phyloP scores from a whole-genome alignment of 2,113 vertebrate species.

The Murina feae region DNA sequence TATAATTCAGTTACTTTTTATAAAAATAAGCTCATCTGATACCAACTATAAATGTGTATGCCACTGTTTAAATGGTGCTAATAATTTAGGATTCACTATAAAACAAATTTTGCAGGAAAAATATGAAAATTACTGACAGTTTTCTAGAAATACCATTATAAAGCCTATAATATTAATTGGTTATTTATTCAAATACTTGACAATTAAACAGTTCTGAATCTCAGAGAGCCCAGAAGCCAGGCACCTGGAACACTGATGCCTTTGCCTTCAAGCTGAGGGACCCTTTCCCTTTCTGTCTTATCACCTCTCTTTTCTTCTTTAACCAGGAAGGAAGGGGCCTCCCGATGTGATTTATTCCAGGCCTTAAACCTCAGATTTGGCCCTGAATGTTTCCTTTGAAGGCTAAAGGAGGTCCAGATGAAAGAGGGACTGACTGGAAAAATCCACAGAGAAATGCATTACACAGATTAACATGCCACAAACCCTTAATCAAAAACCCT shows the following conservation, averaged over 20 bases:
- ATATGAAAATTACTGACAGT: background rate
- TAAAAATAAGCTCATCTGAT: slow-evolving; percentile 9
- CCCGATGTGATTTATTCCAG: slow-evolving; percentile 64
- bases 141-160: slow-evolving; percentile 16
- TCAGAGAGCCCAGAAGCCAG: background rate
- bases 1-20: background rate
- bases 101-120: slow-evolving; percentile 8
- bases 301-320: slow-evolving; percentile 11
- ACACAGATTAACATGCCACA: slow-evolving; percentile 59
- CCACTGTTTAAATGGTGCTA: background rate
- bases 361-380: slow-evolving; percentile 42
- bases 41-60: background rate
- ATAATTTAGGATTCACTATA: background rate
- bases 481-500: slow-evolving; percentile 57
- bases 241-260: background rate
- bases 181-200: background rate
- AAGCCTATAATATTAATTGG: background rate
- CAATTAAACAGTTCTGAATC: background rate
- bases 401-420: slow-evolving; percentile 63
- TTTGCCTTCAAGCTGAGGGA: background rate
- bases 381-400: slow-evolving; percentile 57
- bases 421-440: slow-evolving; percentile 45
- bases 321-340: background rate
- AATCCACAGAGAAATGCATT: slow-evolving; percentile 39
- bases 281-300: background rate